These are phyloP conservation scores for Altica lythri DNA, from an alignment of 2,888 invertebrate species.

Conservation along the genomic window DNA sequence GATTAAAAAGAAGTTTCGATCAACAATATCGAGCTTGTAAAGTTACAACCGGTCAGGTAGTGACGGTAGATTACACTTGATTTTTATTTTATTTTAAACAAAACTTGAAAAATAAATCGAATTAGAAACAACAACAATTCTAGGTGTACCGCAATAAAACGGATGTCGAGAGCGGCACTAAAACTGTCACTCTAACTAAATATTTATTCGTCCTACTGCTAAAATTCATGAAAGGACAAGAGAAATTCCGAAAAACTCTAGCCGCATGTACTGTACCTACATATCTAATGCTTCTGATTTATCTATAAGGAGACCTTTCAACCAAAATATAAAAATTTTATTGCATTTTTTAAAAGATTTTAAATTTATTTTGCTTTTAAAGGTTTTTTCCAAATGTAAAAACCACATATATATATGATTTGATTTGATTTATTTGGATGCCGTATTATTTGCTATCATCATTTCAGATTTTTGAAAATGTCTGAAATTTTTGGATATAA, in stretches of 20 bases:
- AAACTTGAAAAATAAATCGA: conserved; percentile 35
- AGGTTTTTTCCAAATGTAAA: no score
- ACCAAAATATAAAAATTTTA: conserved; percentile 10
- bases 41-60: conserved; percentile 13
- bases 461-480: no score
- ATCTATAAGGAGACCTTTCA: conserved; percentile 13
- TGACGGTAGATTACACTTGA: conserved; percentile 21
- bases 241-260: conserved; percentile 11
- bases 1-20: no score
- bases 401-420: no score
- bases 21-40: no score
- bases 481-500: no score
- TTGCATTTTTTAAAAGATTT: background rate
- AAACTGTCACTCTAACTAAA: conserved; percentile 39
- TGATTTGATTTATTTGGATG: no score
- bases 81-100: conserved; percentile 31
- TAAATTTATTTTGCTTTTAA: conserved; percentile 1
- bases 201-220: conserved; percentile 37
- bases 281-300: conserved; percentile 18
- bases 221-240: conserved; percentile 32
- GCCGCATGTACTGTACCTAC: conserved; percentile 2
- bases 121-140: conserved; percentile 37
- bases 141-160: conserved; percentile 37
- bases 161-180: conserved; percentile 32
- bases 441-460: no score